Evolutionary conservation across 2,113 vertebrate species (phyloP).

Genomic region (Ptyas mucosa): DNA sequence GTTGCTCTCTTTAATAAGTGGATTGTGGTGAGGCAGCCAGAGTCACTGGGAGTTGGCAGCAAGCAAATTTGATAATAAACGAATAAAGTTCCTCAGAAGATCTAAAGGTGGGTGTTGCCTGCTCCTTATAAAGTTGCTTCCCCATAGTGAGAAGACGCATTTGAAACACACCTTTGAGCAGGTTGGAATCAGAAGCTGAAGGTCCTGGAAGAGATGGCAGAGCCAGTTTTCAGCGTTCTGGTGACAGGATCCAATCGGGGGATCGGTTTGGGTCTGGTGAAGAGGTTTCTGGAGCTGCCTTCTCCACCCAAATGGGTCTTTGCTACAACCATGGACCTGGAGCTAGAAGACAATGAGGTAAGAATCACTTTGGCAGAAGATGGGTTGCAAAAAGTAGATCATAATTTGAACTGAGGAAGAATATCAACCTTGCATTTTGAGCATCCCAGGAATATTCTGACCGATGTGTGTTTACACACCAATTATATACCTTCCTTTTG

Average conservation of each 20-base stretch:
- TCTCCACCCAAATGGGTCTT: slow-evolving; percentile 2
- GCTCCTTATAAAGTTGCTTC: not conserved
- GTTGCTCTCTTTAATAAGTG: too few relatives aligned
- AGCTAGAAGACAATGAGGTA: rapidly evolving
- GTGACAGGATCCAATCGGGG: not conserved
- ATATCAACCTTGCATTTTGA: too few relatives aligned
- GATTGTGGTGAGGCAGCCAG: too few relatives aligned
- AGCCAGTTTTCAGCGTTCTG: not conserved
- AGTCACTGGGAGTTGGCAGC: too few relatives aligned
- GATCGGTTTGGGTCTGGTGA: not conserved
- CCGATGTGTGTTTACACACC: too few relatives aligned
- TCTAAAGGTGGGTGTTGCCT: not conserved
- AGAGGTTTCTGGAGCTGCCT: not conserved
- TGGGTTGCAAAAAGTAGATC: too few relatives aligned
- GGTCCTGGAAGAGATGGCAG: not conserved
- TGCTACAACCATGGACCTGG: not conserved
- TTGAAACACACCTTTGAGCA: not conserved
- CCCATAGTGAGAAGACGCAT: not conserved
- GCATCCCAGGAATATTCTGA: too few relatives aligned
- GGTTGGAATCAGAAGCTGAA: not conserved
- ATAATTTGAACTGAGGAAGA: too few relatives aligned
- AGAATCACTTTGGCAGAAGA: not conserved
- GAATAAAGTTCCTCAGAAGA: not conserved
- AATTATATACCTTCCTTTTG: too few relatives aligned
- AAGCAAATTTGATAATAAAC: too few relatives aligned